Evolutionary conservation across 2,113 vertebrate species (phyloP).

Genomic region (Neotoma lepida): DNA sequence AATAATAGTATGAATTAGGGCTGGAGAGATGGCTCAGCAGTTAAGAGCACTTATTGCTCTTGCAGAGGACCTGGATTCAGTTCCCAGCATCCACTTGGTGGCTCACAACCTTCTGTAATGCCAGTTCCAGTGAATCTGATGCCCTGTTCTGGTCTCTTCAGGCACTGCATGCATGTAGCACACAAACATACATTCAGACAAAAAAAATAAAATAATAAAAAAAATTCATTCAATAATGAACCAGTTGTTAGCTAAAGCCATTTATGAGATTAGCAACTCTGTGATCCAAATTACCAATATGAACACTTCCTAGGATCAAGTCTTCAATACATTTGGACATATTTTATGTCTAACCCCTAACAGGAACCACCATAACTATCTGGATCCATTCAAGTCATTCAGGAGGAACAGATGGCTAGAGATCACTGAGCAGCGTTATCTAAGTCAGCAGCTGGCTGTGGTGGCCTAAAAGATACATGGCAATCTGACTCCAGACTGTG

Average conservation of each 20-base stretch:
- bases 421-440: neutral
- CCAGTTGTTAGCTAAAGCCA: neutral
- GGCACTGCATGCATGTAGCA: neutral
- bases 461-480: neutral
- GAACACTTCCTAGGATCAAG: neutral
- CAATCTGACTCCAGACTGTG: neutral
- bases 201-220: neutral
- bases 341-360: neutral
- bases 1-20: neutral
- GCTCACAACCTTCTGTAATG: neutral
- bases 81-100: neutral
- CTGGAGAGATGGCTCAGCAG: neutral
- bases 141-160: no score
- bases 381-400: neutral
- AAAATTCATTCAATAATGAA: neutral
- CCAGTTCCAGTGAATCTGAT: neutral
- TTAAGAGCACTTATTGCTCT: neutral
- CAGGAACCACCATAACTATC: neutral
- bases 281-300: neutral
- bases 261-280: neutral
- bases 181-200: neutral
- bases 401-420: neutral
- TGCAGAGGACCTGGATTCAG: neutral
- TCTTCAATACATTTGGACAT: neutral
- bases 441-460: neutral